Evolutionary conservation across 2,113 vertebrate species (phyloP).

Genomic region (Calyptomena viridis): DNA sequence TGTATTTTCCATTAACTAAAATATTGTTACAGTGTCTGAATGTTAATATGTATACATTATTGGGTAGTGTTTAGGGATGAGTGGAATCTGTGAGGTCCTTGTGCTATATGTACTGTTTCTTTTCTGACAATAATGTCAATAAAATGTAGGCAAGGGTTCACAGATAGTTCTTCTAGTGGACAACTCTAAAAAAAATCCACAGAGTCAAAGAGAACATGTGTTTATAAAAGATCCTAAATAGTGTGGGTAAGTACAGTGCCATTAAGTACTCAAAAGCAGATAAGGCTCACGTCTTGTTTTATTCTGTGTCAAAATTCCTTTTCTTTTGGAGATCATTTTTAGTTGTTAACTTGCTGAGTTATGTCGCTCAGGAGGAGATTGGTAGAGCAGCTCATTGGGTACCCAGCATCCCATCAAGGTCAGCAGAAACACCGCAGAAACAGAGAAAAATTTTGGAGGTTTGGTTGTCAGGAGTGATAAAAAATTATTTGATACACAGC

Average conservation of each 20-base stretch:
- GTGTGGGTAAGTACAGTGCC: not conserved
- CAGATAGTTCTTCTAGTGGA: not conserved
- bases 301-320: not conserved
- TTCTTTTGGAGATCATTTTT: not conserved
- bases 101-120: not conserved
- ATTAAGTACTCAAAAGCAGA: not conserved
- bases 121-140: not conserved
- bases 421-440: not conserved
- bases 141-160: not conserved
- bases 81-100: not conserved
- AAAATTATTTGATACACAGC: not conserved
- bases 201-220: not conserved
- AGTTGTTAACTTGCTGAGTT: not conserved
- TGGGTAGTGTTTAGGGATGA: not conserved
- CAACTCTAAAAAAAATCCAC: not conserved
- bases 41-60: not conserved
- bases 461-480: not conserved
- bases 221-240: not conserved
- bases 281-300: not conserved
- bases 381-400: not conserved
- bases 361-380: not conserved
- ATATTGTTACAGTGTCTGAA: not conserved
- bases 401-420: not conserved
- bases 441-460: not conserved
- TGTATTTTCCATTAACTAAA: not conserved